phyloP scores from a whole-genome alignment of 2,888 invertebrate genomes.

The Meiosimyza decipiens region DNA sequence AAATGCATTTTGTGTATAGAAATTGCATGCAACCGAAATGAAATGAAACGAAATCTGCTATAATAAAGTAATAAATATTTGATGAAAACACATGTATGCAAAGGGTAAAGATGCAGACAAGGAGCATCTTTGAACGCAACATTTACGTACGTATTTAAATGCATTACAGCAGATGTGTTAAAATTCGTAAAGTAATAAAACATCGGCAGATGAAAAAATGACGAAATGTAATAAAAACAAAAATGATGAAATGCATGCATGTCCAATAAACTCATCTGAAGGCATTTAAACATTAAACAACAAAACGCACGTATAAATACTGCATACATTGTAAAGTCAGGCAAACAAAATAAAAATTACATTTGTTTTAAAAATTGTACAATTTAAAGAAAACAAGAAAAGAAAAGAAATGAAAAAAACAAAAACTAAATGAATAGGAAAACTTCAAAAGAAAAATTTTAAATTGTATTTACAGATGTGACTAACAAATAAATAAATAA shows the following conservation, averaged over 20 bases:
- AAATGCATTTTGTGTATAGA: neutral
- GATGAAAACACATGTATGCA: slow-evolving; percentile 41
- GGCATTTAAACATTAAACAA: slow-evolving; percentile 25
- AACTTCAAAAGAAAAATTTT: slow-evolving; percentile 35
- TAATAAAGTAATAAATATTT: slow-evolving; percentile 51
- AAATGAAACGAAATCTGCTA: slow-evolving; percentile 32
- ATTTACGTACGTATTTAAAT: slow-evolving; percentile 44
- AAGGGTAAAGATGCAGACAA: neutral
- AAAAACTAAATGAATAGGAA: slow-evolving; percentile 21
- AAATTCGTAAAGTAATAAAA: slow-evolving; percentile 66
- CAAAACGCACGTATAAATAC: slow-evolving; percentile 7
- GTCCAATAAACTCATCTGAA: slow-evolving; percentile 11
- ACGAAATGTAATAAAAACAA: neutral
- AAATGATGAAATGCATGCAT: slow-evolving; percentile 27
- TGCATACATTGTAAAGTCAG: slow-evolving; percentile 5
- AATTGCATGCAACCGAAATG: slow-evolving; percentile 15
- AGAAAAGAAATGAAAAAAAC: neutral
- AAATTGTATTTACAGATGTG: slow-evolving; percentile 42
- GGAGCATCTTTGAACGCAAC: neutral
- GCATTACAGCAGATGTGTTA: slow-evolving; percentile 64
- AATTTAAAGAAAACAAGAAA: slow-evolving; percentile 8
- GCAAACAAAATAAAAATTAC: too few relatives aligned
- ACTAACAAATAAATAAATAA: slow-evolving; percentile 38
- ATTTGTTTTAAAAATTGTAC: neutral
- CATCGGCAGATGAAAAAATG: slow-evolving; percentile 14